These are phyloP conservation scores for Ascidia mentula DNA, from an alignment of 23 tunicate genomes.

Conservation along the genomic window DNA sequence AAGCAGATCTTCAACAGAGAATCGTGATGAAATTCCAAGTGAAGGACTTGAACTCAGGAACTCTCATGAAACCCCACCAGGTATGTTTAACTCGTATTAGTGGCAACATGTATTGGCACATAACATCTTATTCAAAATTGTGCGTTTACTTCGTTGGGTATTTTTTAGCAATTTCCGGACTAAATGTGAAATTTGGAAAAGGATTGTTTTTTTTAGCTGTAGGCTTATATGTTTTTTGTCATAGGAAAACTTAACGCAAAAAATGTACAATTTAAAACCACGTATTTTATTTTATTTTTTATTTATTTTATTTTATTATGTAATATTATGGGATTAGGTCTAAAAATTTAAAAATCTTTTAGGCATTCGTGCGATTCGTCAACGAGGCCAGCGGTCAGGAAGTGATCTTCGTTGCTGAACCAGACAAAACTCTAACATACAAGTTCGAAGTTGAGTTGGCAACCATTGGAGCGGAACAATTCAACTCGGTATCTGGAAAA, in stretches of 20 bases:
- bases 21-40: slow-evolving; percentile 89
- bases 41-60: slow-evolving; percentile 33
- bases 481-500: slow-evolving; percentile 62
- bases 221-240: no score
- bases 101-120: no score
- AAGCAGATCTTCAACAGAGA: slow-evolving; percentile 73
- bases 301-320: no score
- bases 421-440: slow-evolving; percentile 46
- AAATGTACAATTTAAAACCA: no score
- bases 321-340: no score
- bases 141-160: no score
- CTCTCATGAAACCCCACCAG: slow-evolving; percentile 76
- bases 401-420: slow-evolving; percentile 84
- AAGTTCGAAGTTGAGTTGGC: slow-evolving; percentile 84
- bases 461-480: slow-evolving; percentile 66
- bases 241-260: no score
- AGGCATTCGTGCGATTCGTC: slow-evolving; percentile 82
- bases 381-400: slow-evolving; percentile 49
- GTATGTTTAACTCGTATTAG: slow-evolving; percentile 16
- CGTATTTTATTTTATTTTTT: no score
- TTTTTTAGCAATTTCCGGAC: no score
- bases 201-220: no score
- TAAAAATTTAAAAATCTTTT: neutral
- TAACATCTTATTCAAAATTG: no score
- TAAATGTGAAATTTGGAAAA: no score